Conservation (phyloP, 2,888 invertebrate genomes). For the Malacosoma neustria region DNA sequence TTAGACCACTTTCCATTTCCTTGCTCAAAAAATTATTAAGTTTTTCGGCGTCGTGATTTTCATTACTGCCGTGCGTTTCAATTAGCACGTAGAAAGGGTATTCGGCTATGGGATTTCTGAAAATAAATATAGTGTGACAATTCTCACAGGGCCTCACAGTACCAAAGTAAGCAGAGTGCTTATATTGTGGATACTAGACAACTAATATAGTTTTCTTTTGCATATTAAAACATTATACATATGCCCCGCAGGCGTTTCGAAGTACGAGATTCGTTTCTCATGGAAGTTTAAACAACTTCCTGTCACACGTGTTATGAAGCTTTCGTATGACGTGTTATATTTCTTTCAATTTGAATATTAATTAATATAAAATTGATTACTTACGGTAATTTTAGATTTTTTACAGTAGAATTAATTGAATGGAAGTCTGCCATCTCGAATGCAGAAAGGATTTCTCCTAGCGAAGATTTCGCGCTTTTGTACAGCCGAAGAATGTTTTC, state of each 20-base stretch:
- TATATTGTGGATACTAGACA: too few species aligned
- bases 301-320: too few species aligned
- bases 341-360: too few species aligned
- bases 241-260: too few species aligned
- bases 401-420: constrained; percentile 79
- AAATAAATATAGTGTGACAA: constrained; percentile 5
- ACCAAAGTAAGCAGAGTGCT: too few species aligned
- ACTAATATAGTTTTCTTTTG: too few species aligned
- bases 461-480: constrained; percentile 80
- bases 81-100: constrained; percentile 90
- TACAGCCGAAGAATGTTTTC: constrained; percentile 85
- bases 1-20: constrained; percentile 81
- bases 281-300: too few species aligned
- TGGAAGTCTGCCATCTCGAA: constrained; percentile 94
- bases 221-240: too few species aligned
- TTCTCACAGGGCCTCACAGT: too few species aligned
- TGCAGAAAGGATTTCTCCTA: constrained; percentile 95
- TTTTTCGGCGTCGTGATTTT: constrained; percentile 91
- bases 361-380: too few species aligned
- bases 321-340: too few species aligned
- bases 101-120: constrained; percentile 74
- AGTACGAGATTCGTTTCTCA: too few species aligned
- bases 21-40: constrained; percentile 84
- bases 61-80: constrained; percentile 92
- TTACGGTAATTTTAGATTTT: constrained; percentile 72